phyloP scores from a whole-genome alignment of 2,113 vertebrate genomes.

The Gymnobelideus leadbeateri region DNA sequence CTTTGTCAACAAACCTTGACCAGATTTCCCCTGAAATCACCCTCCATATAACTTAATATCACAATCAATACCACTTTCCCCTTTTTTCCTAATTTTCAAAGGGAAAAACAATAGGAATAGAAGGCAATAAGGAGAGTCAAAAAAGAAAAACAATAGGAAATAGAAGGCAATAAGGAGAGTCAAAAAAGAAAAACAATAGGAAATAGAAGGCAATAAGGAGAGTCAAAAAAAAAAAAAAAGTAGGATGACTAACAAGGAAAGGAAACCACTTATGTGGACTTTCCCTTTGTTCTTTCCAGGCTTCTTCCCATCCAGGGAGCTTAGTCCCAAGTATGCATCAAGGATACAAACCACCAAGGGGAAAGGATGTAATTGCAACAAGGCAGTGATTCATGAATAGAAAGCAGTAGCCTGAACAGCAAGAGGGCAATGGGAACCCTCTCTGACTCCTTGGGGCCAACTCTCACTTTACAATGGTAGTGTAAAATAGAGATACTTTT shows the following conservation, averaged over 20 bases:
- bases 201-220: neutral
- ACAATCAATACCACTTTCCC: neutral
- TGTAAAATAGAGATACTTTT: neutral
- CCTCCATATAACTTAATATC: neutral
- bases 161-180: neutral
- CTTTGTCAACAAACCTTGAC: neutral
- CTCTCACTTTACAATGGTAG: neutral
- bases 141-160: neutral
- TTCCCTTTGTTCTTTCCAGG: neutral
- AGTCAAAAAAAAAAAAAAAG: neutral
- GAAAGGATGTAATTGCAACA: neutral
- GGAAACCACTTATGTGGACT: neutral
- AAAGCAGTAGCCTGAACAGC: neutral
- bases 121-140: neutral
- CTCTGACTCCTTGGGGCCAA: neutral
- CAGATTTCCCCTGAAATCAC: neutral
- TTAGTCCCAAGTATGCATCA: neutral
- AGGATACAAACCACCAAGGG: neutral
- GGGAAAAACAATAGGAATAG: neutral
- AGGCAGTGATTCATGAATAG: neutral
- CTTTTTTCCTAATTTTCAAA: constrained; percentile 2
- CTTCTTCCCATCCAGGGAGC: neutral
- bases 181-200: neutral
- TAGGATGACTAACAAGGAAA: constrained; percentile 20
- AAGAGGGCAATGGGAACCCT: neutral